phyloP scores from a whole-genome alignment of 2,797 vertebrate species.

The Phrynocephalus forsythii region DNA sequence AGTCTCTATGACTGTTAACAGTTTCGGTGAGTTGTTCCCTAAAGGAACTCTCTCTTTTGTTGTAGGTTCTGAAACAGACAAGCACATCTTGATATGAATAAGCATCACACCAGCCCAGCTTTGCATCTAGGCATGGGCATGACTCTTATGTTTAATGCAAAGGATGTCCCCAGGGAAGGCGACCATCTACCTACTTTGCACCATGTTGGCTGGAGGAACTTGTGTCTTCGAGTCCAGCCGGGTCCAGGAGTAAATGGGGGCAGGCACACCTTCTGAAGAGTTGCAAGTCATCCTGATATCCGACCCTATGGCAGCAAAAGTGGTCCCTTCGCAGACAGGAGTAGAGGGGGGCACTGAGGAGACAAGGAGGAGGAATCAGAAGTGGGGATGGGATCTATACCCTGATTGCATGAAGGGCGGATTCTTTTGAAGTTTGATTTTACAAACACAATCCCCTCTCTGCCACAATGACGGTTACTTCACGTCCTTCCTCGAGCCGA shows the following conservation, averaged over 20 bases:
- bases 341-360: slow-evolving; percentile 75
- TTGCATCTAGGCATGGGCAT: neutral
- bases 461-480: too few relatives aligned
- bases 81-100: neutral
- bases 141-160: neutral
- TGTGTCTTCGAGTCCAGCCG: slow-evolving; percentile 58
- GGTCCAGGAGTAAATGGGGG: slow-evolving; percentile 76
- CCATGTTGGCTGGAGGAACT: slow-evolving; percentile 63
- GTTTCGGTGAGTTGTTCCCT: too few relatives aligned
- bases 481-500: too few relatives aligned
- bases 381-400: neutral
- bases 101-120: neutral
- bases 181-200: slow-evolving; percentile 68
- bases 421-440: too few relatives aligned
- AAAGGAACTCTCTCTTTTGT: too few relatives aligned
- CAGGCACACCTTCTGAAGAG: slow-evolving; percentile 71
- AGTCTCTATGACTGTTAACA: too few relatives aligned
- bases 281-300: slow-evolving; percentile 74
- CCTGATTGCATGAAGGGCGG: neutral
- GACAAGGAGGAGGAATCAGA: neutral
- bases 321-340: slow-evolving; percentile 72
- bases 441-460: too few relatives aligned
- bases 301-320: slow-evolving; percentile 64
- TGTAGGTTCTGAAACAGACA: too few relatives aligned
- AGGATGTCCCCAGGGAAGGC: neutral